A percentile compares a stretch with the other conserved stretches of the same genome.
Evolutionary conservation across 1,140 invertebrate genomes (phyloP).

Genomic region (Nixonia krombeini): DNA sequence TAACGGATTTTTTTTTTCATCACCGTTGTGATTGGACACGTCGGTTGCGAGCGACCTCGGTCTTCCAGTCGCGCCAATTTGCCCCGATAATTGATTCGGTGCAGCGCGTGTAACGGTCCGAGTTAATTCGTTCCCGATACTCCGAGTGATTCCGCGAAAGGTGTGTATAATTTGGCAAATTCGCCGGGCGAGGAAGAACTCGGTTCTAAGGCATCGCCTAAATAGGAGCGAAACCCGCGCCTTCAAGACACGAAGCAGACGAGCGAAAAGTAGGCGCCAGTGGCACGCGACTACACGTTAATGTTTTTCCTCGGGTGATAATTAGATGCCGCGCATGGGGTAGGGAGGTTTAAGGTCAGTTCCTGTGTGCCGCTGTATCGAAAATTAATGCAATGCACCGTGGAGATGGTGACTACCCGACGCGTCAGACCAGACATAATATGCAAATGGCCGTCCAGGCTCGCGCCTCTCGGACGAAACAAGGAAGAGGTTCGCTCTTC

Average conservation of each 20-base stretch:
- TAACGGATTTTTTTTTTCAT: not conserved
- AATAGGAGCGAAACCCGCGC: not conserved
- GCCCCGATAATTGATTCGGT: too few relatives aligned
- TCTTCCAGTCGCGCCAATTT: too few relatives aligned
- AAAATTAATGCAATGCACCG: constrained; percentile 64
- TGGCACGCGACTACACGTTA: constrained; percentile 55
- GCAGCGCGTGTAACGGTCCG: too few relatives aligned
- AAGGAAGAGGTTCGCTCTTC: constrained; percentile 47
- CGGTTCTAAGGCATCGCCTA: not conserved
- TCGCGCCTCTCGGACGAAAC: constrained; percentile 40
- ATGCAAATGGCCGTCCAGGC: constrained; percentile 55
- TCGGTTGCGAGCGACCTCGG: too few relatives aligned
- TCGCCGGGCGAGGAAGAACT: too few relatives aligned
- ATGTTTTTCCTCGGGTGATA: constrained; percentile 50
- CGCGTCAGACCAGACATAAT: constrained; percentile 48
- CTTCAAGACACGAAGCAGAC: constrained; percentile 1
- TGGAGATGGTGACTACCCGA: constrained; percentile 35
- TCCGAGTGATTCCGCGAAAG: too few relatives aligned
- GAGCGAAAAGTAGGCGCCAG: constrained; percentile 17
- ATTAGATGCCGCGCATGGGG: constrained; percentile 50
- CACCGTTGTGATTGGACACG: too few relatives aligned
- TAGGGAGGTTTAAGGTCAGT: constrained; percentile 52
- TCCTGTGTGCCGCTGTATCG: constrained; percentile 44
- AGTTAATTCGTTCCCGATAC: too few relatives aligned
- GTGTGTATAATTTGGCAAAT: too few relatives aligned